Evolutionary conservation across 2,797 vertebrate genomes (phyloP), one percentile per base, ranked within the genome.

Genomic region (Delichon dasypus): DNA sequence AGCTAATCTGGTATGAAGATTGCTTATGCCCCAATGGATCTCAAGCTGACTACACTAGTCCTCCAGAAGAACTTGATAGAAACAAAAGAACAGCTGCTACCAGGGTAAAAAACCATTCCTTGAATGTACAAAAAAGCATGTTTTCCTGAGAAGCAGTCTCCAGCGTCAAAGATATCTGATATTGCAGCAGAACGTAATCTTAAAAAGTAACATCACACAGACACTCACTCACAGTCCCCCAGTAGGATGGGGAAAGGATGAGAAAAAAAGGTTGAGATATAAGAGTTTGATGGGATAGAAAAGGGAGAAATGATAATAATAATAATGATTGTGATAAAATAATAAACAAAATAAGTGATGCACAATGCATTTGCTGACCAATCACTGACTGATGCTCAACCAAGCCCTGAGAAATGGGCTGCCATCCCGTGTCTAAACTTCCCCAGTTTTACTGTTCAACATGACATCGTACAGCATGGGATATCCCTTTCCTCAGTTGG

Each of bases 1-100:
- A 94, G 71, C 42, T 95, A 92, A 95, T 96, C 73, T 91, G 54
- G 74, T 92, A 70, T 48, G 61, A 75, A 88, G 71, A 94, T 73
- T 87, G 29, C 73, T 95, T 78, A 90, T 87, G 88, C 76, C 45
- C 54, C 48, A 77, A 18, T 47, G 82, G 73, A 95, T 86, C 66
- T 76, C 47, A 75, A 86, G 48, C 61, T 93, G 80, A 94, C 85
- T 89, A 81, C 58, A 85, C 68, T 82, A 89, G 68, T 91, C 58
- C 48, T 94, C 42, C 58, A 80, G 65, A 61, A 91, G 64, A 91
- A 92, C 74, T 17, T 72, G 44, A 84, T 44, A 79, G 73, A 73
- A 94, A 80, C 38, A 67, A 75, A 87, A 65, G 10, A 76, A 44
- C 83, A 95, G 71, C 51, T 88, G 85, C 34, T 92, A 80, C 20